Evolutionary conservation across 2,113 vertebrate genomes (phyloP), one percentile per base, ranked within the genome.

Genomic region (Cyrtonyx montezumae): DNA sequence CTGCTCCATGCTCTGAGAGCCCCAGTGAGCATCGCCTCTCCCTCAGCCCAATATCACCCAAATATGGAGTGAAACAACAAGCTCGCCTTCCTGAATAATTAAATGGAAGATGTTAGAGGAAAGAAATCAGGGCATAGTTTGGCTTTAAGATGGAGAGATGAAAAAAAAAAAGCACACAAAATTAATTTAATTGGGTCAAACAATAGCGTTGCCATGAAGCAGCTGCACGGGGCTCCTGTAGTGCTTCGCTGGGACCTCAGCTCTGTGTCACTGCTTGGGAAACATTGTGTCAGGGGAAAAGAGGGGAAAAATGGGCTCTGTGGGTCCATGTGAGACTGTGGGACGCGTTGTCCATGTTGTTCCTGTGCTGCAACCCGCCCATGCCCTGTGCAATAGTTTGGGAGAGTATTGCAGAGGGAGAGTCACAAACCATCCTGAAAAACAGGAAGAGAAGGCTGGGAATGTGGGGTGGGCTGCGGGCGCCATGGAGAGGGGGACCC

Each of bases 121-220:
- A 87, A 58, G 87, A 96, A 95, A 96, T 84, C 49, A 85, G 81
- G 87, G 55, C 89, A 79, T 43, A 63, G 68, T 93, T 93, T 69
- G 89, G 70, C 81, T 79, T n/a, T 32, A 49, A 94, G 55, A 28
- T 63, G 75, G 76, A 63, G 32, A 18, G 5, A 36, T 6, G 61
- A 25, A 36, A 20, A 40, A 19, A 23, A 40, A 69, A 45, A 40
- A 14, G 48, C 81, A 79, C 40, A 20, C 68, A 67, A 92, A 92
- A 79, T 91, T 46, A 83, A 74, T 83, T 87, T 74, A 89, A 92
- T 86, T 85, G 79, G 93, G 93, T 89, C 93, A n/a, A 69, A 22
- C 6, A 5, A 42, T 49, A 10, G 34, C 75, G 49, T 51, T 75
- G 67, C 49, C 58, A 69, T 0, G 0, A 16, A 75, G 83, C 61